Percentiles rank a stretch among this genome's conserved stretches.
These are phyloP conservation scores for Venturia canescens DNA, from an alignment of 1,140 invertebrate genomes.

Conservation along the genomic window DNA sequence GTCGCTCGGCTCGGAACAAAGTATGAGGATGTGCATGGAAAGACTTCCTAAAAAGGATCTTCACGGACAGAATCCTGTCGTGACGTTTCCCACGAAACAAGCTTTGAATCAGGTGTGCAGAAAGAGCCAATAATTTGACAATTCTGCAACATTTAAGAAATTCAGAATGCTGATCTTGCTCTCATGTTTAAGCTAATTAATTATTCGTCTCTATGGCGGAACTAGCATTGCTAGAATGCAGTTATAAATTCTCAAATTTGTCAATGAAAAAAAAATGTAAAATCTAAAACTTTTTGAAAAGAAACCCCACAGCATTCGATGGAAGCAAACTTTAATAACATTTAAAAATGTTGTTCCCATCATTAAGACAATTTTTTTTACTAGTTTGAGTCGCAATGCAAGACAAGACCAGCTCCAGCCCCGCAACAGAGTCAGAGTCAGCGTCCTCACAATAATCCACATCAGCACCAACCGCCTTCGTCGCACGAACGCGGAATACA, in stretches of 20 bases:
- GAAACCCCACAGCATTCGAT: no score
- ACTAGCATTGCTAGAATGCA: no score
- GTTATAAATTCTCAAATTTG: no score
- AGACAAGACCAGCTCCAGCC: constrained; percentile 88
- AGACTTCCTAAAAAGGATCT: constrained; percentile 95
- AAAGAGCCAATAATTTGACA: not conserved
- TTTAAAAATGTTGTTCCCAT: no score
- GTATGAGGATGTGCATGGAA: constrained; percentile 93
- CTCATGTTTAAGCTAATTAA: no score
- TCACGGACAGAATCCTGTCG: constrained; percentile 95
- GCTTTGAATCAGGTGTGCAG: constrained; percentile 80
- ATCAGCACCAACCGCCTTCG: constrained; percentile 75
- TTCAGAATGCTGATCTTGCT: no score
- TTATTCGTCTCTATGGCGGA: no score
- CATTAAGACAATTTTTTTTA: constrained; percentile 53
- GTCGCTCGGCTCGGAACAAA: constrained; percentile 93
- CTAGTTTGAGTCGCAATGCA: constrained; percentile 93
- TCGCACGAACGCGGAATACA: constrained; percentile 76
- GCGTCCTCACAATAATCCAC: constrained; percentile 74
- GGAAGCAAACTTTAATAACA: no score
- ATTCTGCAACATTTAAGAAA: not conserved
- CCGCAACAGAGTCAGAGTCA: constrained; percentile 78
- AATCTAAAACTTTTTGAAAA: no score
- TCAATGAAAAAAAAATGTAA: no score
- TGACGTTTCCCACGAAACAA: constrained; percentile 97